Evolutionary conservation across 1,140 invertebrate species (phyloP).

Genomic region (Macrosteles quadrilineatus): DNA sequence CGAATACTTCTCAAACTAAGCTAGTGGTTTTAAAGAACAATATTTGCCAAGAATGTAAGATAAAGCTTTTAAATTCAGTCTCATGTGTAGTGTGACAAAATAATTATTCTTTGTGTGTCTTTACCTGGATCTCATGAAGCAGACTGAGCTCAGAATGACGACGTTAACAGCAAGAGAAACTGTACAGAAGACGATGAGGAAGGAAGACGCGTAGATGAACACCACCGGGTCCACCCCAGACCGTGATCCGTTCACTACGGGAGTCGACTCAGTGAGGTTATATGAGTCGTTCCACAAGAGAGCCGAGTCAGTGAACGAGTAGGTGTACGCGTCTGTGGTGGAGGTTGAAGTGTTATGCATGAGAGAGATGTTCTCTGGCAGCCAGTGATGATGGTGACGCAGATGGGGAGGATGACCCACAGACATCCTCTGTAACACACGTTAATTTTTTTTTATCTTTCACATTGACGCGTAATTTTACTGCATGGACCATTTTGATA

Average conservation of each 20-base stretch:
- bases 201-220: slow-evolving; percentile 31
- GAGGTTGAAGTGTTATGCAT: too few relatives aligned
- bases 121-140: slow-evolving; percentile 55
- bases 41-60: too few relatives aligned
- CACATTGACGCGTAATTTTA: too few relatives aligned
- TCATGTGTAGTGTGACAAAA: too few relatives aligned
- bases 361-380: neutral
- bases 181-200: slow-evolving; percentile 54
- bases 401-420: neutral
- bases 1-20: too few relatives aligned
- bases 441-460: too few relatives aligned
- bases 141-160: slow-evolving; percentile 54
- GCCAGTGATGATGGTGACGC: neutral
- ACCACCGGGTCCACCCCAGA: neutral
- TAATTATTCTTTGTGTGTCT: too few relatives aligned
- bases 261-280: too few relatives aligned
- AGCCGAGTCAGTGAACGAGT: neutral
- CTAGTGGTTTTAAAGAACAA: too few relatives aligned
- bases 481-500: too few relatives aligned
- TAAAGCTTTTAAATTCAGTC: too few relatives aligned
- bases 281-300: neutral
- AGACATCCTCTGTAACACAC: neutral
- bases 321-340: neutral
- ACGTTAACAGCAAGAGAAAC: slow-evolving; percentile 56
- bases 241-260: neutral